Conservation (phyloP, 2,113 vertebrate species). For the Peromyscus polionotus region DNA sequence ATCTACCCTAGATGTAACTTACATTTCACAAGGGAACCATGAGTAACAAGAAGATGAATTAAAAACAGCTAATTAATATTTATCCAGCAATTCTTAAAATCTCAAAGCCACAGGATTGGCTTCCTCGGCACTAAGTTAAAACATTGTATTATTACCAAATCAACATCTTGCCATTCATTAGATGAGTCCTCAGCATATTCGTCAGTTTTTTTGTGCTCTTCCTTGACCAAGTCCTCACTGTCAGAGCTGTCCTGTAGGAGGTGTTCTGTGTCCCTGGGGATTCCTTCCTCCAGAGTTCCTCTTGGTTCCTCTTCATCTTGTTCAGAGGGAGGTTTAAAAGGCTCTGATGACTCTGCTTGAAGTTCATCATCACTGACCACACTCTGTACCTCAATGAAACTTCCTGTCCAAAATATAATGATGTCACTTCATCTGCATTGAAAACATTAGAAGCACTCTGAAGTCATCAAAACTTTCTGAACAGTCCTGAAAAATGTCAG, state of each 20-base stretch:
- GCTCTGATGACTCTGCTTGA: neutral
- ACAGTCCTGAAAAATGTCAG: neutral
- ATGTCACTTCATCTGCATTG: neutral
- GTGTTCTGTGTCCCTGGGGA: neutral
- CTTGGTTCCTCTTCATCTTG: neutral
- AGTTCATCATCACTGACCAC: slow-evolving; percentile 67
- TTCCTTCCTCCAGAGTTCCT: neutral
- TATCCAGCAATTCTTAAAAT: neutral
- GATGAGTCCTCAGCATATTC: slow-evolving; percentile 59
- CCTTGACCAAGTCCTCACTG: neutral
- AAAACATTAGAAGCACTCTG: neutral
- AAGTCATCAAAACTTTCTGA: neutral
- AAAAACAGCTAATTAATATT: neutral
- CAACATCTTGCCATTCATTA: slow-evolving; percentile 93
- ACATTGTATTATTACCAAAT: slow-evolving; percentile 87
- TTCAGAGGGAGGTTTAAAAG: slow-evolving; percentile 19
- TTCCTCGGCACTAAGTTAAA: neutral
- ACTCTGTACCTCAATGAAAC: slow-evolving; percentile 89
- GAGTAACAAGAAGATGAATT: neutral
- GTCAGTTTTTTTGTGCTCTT: slow-evolving; percentile 63
- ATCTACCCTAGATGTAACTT: neutral
- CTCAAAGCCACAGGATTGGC: neutral
- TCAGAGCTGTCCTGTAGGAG: slow-evolving; percentile 42
- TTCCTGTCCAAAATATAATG: slow-evolving; percentile 82
- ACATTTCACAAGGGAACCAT: neutral